Conservation (phyloP, 1,140 invertebrate genomes). For the Drosophila nigromelanica region DNA sequence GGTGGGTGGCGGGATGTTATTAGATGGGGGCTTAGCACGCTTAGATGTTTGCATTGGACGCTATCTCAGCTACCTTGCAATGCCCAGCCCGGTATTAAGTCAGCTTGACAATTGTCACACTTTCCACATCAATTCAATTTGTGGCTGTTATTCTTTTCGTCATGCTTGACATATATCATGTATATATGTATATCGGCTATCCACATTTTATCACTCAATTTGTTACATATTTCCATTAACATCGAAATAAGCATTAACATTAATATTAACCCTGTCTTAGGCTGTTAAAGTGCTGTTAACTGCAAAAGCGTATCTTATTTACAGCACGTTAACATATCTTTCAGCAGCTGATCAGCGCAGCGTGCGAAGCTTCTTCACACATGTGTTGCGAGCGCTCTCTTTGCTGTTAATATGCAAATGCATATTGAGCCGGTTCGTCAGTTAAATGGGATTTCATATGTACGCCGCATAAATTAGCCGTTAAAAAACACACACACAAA, state of each 20-base stretch:
- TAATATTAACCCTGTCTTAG: no score
- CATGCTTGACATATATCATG: not conserved
- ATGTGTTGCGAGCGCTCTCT: not conserved
- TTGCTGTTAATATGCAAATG: conserved; percentile 4
- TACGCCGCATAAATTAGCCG: not conserved
- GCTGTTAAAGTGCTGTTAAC: no score
- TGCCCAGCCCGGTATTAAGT: conserved; percentile 2
- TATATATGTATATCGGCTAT: not conserved
- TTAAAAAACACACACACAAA: not conserved
- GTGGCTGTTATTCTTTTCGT: not conserved
- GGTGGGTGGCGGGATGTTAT: no score
- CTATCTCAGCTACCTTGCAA: not conserved
- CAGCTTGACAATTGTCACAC: conserved; percentile 12
- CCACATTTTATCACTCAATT: not conserved
- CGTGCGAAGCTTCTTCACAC: no score
- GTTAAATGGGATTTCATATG: not conserved
- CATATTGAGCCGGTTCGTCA: not conserved
- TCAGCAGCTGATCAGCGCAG: no score
- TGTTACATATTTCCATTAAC: not conserved
- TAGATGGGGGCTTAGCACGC: not conserved
- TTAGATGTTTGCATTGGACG: conserved; percentile 8
- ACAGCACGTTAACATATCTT: no score
- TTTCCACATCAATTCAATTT: conserved; percentile 11
- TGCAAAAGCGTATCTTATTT: no score
- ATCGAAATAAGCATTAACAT: no score